Evolutionary conservation across 2,797 vertebrate species (phyloP).

Genomic region (Lithobates pipiens): DNA sequence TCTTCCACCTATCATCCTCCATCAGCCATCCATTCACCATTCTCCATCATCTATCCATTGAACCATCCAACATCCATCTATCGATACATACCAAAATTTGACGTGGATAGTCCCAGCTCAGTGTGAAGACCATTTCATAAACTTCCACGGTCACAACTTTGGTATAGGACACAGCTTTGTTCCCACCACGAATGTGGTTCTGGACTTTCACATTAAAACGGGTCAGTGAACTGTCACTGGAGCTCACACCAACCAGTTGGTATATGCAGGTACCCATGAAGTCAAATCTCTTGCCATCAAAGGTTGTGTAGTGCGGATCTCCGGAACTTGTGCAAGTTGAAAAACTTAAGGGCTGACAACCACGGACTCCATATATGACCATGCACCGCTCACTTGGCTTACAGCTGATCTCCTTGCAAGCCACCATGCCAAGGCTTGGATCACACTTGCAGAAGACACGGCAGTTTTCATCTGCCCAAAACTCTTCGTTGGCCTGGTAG

Average conservation of each 20-base stretch:
- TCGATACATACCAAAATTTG: constrained; percentile 72
- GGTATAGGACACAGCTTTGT: constrained; percentile 68
- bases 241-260: constrained; percentile 74
- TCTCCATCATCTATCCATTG: background rate
- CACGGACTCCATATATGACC: constrained; percentile 69
- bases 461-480: constrained; percentile 75
- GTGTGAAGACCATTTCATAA: constrained; percentile 67
- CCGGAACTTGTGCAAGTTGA: constrained; percentile 73
- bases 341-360: constrained; percentile 70
- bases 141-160: constrained; percentile 70
- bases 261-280: constrained; percentile 81
- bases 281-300: constrained; percentile 76
- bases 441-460: constrained; percentile 74
- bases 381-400: constrained; percentile 71
- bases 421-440: constrained; percentile 62
- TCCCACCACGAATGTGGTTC: constrained; percentile 73
- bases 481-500: constrained; percentile 73
- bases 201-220: constrained; percentile 79
- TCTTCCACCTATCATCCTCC: too few relatives aligned
- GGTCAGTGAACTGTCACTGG: constrained; percentile 42
- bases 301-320: constrained; percentile 80
- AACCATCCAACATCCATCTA: background rate
- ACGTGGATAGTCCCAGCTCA: constrained; percentile 74
- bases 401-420: constrained; percentile 73
- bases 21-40: background rate